A percentile compares a stretch with the other conserved stretches of the same genome.
Evolutionary conservation across 2,888 invertebrate genomes (phyloP).

Genomic region (Torymus aiolomorphi): DNA sequence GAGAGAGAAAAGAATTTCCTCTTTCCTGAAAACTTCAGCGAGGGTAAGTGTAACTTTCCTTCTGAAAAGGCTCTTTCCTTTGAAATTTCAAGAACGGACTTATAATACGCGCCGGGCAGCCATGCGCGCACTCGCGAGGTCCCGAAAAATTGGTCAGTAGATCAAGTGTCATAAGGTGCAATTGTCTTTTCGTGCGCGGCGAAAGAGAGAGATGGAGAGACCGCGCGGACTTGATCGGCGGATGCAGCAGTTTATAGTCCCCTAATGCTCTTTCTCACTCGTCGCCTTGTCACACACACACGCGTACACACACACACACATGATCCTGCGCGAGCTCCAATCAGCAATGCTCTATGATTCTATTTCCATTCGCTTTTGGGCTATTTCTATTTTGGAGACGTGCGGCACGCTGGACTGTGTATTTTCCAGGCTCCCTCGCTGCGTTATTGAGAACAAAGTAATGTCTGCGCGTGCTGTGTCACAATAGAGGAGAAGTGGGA

Average conservation of each 20-base stretch:
- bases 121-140: not conserved
- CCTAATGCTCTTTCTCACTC: conserved; percentile 26
- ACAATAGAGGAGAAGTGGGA: no score
- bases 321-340: conserved; percentile 1
- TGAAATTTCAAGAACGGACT: not conserved
- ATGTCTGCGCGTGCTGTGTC: no score
- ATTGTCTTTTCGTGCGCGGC: conserved; percentile 50
- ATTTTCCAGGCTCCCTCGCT: no score
- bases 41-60: not conserved
- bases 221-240: conserved; percentile 65
- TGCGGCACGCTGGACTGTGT: no score
- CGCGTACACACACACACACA: no score
- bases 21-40: not conserved
- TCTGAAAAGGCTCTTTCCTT: conserved; percentile 13
- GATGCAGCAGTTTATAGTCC: conserved; percentile 65
- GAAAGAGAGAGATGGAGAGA: conserved; percentile 53
- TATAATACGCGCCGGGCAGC: not conserved
- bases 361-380: conserved; percentile 32
- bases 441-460: no score
- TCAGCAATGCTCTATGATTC: conserved; percentile 20
- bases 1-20: no score
- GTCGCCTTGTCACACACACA: not conserved
- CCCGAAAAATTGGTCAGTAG: conserved; percentile 53
- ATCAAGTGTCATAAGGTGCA: conserved; percentile 46
- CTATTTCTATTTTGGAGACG: conserved; percentile 25